phyloP scores from a whole-genome alignment of 2,888 invertebrate genomes.

The Oligia fasciuncula region DNA sequence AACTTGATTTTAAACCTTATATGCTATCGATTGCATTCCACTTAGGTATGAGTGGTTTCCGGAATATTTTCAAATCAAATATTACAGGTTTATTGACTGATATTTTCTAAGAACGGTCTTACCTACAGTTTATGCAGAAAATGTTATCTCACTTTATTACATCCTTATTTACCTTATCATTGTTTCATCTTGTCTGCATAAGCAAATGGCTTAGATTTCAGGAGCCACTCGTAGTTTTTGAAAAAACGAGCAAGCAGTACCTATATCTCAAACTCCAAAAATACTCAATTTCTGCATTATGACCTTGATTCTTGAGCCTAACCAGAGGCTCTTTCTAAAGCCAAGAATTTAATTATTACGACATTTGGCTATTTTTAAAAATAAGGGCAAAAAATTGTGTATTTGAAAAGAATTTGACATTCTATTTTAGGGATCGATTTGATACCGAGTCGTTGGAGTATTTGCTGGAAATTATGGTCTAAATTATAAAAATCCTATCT shows the following conservation, averaged over 20 bases:
- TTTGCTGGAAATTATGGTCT: background rate
- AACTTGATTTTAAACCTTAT: constrained; percentile 26
- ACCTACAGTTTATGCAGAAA: constrained; percentile 27
- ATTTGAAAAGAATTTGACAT: background rate
- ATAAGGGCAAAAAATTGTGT: too few species aligned
- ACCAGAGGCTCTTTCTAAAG: background rate
- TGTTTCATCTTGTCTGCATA: constrained; percentile 33
- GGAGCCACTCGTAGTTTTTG: background rate
- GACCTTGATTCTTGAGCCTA: background rate
- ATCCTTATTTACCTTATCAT: constrained; percentile 28
- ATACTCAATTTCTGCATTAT: background rate
- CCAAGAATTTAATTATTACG: background rate
- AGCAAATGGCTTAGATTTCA: constrained; percentile 24
- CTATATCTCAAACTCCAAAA: background rate
- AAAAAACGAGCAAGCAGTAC: background rate
- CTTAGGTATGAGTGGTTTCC: constrained; percentile 13
- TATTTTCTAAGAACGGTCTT: constrained; percentile 44
- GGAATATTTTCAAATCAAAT: constrained; percentile 35
- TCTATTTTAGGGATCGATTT: background rate
- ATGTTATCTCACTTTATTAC: constrained; percentile 46
- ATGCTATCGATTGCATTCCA: constrained; percentile 32
- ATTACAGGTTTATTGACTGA: constrained; percentile 22
- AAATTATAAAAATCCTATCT: too few species aligned
- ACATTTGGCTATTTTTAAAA: background rate
- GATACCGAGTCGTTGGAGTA: background rate